Base-by-base conservation (phyloP, 2,113 vertebrate genomes). In the Phoxinus phoxinus region DNA sequence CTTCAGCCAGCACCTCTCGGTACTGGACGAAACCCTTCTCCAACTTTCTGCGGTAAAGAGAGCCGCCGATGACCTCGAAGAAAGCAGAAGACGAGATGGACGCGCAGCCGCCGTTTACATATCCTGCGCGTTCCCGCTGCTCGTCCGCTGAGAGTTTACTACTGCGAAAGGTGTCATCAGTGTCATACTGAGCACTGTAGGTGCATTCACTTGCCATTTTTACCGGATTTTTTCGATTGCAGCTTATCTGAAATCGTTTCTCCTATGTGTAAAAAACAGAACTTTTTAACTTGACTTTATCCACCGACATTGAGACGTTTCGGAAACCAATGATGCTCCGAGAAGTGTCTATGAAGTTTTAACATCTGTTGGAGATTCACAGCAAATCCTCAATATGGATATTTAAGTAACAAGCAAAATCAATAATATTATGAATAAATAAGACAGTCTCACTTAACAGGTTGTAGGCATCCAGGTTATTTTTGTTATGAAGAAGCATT, bases 11-110 rank as follows among this genome's bases (percentile, higher is more conserved):
- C 32, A 96, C 95, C 90, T 96, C 95, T 59, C 95, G 91, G 90
- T 95, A 96, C 89, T 95, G 93, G 74, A 95, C 90, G 78, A 90
- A 94, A 27, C 95, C 95, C 32, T 73, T 93, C 46, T 96, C 95
- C 85, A 96, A 91, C 89, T 95, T 95, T 89, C 93, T 95, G 58
- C 95, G 95, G 90, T 95, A 95, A 83, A 95, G 84, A 69, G 92
- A 88, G 27, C 95, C 95, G 75, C 93, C 93, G 9, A 95, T 95
- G 58, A 91, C 69, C 88, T 95, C 95, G 58, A 94, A 96, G 89
- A 92, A 92, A 1, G 94, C 83, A 15, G 94, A 88, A 8, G 87
- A 81, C 6, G 48, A 90, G 4, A 93, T 80, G n/a, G 92, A 35
- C 41, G 88, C 41, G 77, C 84, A 0, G 71, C 11, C 85, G 37